phyloP scores from a whole-genome alignment of 2,888 invertebrate genomes.

The Drosophila niveifrons region DNA sequence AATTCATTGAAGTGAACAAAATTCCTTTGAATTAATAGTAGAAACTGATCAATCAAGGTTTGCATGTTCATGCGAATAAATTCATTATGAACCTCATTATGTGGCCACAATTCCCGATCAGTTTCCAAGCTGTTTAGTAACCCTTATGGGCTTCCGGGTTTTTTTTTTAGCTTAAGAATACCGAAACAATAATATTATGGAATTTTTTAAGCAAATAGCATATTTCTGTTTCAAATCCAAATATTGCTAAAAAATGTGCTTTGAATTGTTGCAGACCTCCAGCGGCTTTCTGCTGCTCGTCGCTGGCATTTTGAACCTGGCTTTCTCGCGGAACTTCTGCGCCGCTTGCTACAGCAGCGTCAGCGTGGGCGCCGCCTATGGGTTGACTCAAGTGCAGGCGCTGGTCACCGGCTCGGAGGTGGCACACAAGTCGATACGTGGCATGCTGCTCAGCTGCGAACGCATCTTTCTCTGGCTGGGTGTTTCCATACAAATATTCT shows the following conservation, averaged over 20 bases:
- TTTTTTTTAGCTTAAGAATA: no score
- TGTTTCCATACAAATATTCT: constrained; percentile 78
- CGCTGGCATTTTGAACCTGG: constrained; percentile 76
- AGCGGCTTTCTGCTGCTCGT: constrained; percentile 79
- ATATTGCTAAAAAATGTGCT: not conserved
- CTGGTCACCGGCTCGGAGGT: constrained; percentile 81
- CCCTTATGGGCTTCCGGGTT: no score
- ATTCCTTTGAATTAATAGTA: no score
- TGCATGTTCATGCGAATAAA: no score
- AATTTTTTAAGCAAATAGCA: no score
- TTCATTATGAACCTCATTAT: no score
- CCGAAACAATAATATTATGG: no score
- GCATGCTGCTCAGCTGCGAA: constrained; percentile 80
- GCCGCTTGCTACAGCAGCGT: constrained; percentile 74
- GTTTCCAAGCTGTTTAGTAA: no score
- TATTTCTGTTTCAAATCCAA: not conserved
- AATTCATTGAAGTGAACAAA: no score
- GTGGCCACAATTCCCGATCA: no score
- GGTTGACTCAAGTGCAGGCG: constrained; percentile 80
- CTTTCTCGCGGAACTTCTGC: constrained; percentile 63
- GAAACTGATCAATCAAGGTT: no score
- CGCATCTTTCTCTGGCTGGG: constrained; percentile 83
- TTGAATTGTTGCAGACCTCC: constrained; percentile 59
- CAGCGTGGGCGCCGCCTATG: constrained; percentile 82
- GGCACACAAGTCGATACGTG: constrained; percentile 78